These are phyloP conservation scores for Sebastes reedi DNA, from an alignment of 2,797 vertebrate genomes.

Conservation along the genomic window DNA sequence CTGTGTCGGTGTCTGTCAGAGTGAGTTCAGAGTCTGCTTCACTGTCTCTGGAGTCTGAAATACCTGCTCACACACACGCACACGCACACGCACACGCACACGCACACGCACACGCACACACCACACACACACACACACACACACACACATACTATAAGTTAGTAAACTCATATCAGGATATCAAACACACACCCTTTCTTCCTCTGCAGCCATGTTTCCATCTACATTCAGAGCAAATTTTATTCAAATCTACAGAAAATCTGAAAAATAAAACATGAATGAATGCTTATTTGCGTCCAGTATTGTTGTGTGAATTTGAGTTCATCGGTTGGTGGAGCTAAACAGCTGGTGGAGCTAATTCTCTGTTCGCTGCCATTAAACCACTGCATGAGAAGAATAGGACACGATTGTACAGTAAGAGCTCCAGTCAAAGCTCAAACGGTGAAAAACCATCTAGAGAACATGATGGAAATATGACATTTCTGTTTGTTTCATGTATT, in stretches of 20 bases:
- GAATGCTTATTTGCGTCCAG: not conserved
- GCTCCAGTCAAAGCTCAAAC: not conserved
- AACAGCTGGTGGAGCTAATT: not conserved
- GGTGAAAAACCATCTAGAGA: not conserved
- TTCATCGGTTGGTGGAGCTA: not conserved
- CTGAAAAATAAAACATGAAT: not conserved
- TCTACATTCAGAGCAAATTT: not conserved
- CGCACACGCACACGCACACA: not conserved
- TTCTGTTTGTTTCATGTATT: not conserved
- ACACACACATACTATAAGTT: not conserved
- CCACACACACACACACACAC: not conserved
- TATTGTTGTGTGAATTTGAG: not conserved
- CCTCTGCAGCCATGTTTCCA: not conserved
- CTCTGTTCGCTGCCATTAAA: not conserved
- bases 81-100: not conserved
- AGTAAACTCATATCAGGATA: not conserved
- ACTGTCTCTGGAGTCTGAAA: constrained; percentile 61
- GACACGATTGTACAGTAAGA: not conserved
- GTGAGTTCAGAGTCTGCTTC: constrained; percentile 77
- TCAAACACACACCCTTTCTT: not conserved
- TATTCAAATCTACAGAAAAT: not conserved
- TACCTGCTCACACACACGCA: constrained; percentile 1
- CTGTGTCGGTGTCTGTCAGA: constrained; percentile 78
- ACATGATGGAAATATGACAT: not conserved
- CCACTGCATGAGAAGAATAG: not conserved